Conservation (phyloP, 1,140 invertebrate species). For the Contarinia nasturtii region DNA sequence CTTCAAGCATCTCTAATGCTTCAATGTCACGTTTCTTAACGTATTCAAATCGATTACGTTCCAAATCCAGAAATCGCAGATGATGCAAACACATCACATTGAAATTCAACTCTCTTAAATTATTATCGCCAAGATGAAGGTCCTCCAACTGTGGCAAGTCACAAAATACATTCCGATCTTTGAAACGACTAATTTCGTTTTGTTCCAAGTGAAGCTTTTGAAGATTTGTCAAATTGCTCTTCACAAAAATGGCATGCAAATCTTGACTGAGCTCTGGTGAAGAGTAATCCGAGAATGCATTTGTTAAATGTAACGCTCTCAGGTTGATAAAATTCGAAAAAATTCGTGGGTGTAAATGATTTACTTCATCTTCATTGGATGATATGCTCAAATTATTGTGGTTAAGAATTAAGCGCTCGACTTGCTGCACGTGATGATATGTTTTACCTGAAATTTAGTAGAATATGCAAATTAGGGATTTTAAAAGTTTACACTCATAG, state of each 20-base stretch:
- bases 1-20: slow-evolving; percentile 33
- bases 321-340: slow-evolving; percentile 62
- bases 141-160: slow-evolving; percentile 43
- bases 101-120: slow-evolving; percentile 38
- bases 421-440: slow-evolving; percentile 52
- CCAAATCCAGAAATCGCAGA: slow-evolving; percentile 47
- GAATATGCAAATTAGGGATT: too few relatives aligned
- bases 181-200: slow-evolving; percentile 51
- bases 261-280: slow-evolving; percentile 38
- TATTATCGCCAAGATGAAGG: slow-evolving; percentile 49
- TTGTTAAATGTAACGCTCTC: slow-evolving; percentile 49
- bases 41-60: slow-evolving; percentile 42
- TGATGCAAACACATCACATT: slow-evolving; percentile 44
- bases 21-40: slow-evolving; percentile 36
- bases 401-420: slow-evolving; percentile 51
- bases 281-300: slow-evolving; percentile 51
- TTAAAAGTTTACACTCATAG: too few relatives aligned
- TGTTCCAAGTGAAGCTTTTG: slow-evolving; percentile 59
- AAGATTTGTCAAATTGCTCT: slow-evolving; percentile 43
- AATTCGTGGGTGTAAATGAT: slow-evolving; percentile 46
- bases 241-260: slow-evolving; percentile 51
- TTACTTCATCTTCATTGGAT: slow-evolving; percentile 29
- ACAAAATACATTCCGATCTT: slow-evolving; percentile 47
- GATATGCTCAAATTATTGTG: slow-evolving; percentile 51
- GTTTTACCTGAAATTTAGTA: slow-evolving; percentile 32